Evolutionary conservation across 2,113 vertebrate genomes (phyloP), one percentile per base, ranked within the genome.

Genomic region (Seriola aureovittata): DNA sequence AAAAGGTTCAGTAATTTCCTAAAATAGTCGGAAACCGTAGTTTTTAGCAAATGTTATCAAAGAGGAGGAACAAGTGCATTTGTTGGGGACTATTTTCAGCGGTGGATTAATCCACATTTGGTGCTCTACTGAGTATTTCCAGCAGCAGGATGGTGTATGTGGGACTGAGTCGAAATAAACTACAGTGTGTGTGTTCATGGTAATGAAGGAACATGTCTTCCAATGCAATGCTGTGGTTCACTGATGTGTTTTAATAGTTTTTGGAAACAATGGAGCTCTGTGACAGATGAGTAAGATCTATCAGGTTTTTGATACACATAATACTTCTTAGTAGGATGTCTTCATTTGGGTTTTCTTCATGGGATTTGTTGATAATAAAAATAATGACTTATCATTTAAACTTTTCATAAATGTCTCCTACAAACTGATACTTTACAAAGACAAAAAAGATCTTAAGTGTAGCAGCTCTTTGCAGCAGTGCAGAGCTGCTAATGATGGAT

Each of bases 401-500:
- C 23, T 29, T 64, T 36, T 25, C 13, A 25, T 4, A 40, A 48
- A 62, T 25, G 12, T 69, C n/a, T 3, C 19, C 10, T 23, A 13
- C 13, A 23, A 32, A 66, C 44, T 50, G 16, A 68, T 23, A 14
- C 7, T 29, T 3, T 8, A 60, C 7, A 29, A 58, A 71, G 57
- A 75, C 34, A 40, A 54, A 16, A 29, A 23, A 1, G 5, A 12
- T 11, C 10, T 48, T 7, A 4, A 44, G 16, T 10, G 11, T 7
- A 40, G 19, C 38, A 54, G 75, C 46, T 50, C 14, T 62, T 46
- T 50, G 38, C 62, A 55, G 68, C 44, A 0, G 23, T 8, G 5
- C 16, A 44, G 44, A 48, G 29, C 21, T 48, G 64, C 14, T 77
- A 74, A 82, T 67, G 75, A 84, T n/a, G 85, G 40, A 65, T 34